Base-by-base conservation (phyloP, 1,140 invertebrate genomes). In the Luehdorfia chinensis region DNA sequence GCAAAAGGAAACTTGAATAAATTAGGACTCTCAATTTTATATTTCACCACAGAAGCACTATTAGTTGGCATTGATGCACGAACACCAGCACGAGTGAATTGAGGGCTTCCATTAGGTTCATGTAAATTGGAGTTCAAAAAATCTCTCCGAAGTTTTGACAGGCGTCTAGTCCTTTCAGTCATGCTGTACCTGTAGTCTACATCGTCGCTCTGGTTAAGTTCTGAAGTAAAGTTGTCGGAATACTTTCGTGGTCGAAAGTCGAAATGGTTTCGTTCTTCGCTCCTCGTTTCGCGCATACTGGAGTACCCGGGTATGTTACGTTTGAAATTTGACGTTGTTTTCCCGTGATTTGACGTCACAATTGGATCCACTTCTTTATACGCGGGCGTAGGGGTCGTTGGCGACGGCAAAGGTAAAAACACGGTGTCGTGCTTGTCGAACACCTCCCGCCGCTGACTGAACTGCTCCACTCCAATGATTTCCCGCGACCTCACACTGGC, bases 1-100 rank as follows among this genome's bases (percentile, higher is more conserved):
- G 84, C 85, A 47, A 87, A 87, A 34, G 85, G 84, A 49, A 87
- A 87, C 59, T 87, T 87, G 51, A 78, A 79, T 45, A 87, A 66
- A 60, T 83, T 86, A 31, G 79, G 73, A 54, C 72, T 84, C 61
- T 80, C 77, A 44, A 80, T 73, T 61, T 84, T 86, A 47, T 84
- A 86, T 47, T 64, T 79, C 30, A 70, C 48, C 12, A 63, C 59
- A 7, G 71, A 55, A 31, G 59, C 57, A 21, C 56, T 75, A 39
- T 63, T 74, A 27, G 64, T 61, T 4, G 80, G 83, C 59, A 86
- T 61, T 0, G 80, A 81, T 14, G 84, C 70, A 16, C 84, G 65
- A 7, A 69, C 69, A 9, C 85, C 84, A 19, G 69, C 66, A 33
- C 81, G 68, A 9, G 60, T 61, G 36, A 87, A 75, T 23, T 43